Conservation (phyloP, 2,888 invertebrate species). For the Agrotis clavis region DNA sequence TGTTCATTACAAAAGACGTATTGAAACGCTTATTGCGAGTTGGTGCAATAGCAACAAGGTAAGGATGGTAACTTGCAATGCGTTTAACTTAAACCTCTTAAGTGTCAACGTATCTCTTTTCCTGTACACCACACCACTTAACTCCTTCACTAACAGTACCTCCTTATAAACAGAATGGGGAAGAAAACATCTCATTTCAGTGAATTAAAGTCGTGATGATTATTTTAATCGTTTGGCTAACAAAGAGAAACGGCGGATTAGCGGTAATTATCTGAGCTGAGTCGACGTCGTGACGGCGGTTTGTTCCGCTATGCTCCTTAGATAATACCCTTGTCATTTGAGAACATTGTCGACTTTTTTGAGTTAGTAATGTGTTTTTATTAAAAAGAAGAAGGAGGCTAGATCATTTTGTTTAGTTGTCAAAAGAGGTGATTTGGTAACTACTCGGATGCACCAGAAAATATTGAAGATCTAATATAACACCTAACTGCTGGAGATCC, state of each 20-base stretch:
- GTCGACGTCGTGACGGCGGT: slow-evolving; percentile 67
- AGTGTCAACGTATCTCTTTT: neutral
- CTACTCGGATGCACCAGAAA: too few species aligned
- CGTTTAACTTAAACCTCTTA: neutral
- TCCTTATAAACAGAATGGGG: slow-evolving; percentile 69
- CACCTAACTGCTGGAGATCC: too few species aligned
- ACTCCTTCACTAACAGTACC: slow-evolving; percentile 35
- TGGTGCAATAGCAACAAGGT: too few species aligned
- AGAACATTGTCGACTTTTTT: slow-evolving; percentile 32
- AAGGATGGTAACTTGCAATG: too few species aligned
- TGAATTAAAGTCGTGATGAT: slow-evolving; percentile 85
- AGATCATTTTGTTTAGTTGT: neutral
- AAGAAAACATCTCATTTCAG: slow-evolving; percentile 81
- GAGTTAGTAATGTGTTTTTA: slow-evolving; percentile 16
- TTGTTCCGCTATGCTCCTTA: slow-evolving; percentile 63
- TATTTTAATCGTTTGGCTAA: slow-evolving; percentile 87
- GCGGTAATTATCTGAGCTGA: slow-evolving; percentile 79
- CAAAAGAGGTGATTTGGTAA: neutral
- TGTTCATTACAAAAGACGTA: too few species aligned
- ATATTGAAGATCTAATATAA: too few species aligned
- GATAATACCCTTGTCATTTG: slow-evolving; percentile 39
- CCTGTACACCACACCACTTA: slow-evolving; percentile 1
- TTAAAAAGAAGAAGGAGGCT: neutral
- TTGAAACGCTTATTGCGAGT: too few species aligned
- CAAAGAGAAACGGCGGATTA: slow-evolving; percentile 84